Conservation (phyloP, 2,888 invertebrate genomes). For the Drosophila nr. medialis region DNA sequence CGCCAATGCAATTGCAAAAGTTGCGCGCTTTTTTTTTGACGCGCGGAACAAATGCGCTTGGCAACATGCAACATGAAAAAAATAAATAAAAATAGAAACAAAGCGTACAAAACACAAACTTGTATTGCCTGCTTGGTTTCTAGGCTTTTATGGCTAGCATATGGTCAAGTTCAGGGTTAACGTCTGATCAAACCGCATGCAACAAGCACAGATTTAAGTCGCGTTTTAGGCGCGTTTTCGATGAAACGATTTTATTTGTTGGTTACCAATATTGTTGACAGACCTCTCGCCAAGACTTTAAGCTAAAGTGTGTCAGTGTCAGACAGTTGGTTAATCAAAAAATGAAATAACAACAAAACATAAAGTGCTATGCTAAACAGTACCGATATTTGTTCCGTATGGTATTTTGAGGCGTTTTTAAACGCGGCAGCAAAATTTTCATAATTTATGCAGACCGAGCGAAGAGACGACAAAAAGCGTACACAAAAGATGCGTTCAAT, state of each 20-base stretch:
- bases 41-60: conserved; percentile 13
- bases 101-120: conserved; percentile 30
- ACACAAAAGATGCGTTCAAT: conserved; percentile 31
- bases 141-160: conserved; percentile 41
- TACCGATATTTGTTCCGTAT: conserved; percentile 49
- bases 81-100: too few species aligned
- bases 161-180: conserved; percentile 70
- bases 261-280: conserved; percentile 9
- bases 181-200: conserved; percentile 25
- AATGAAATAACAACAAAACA: conserved; percentile 41
- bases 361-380: conserved; percentile 73
- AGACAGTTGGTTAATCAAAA: conserved; percentile 46
- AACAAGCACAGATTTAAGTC: conserved; percentile 9
- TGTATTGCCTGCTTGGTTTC: conserved; percentile 32
- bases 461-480: conserved; percentile 22
- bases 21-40: conserved; percentile 34
- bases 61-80: conserved; percentile 16
- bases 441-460: conserved; percentile 61
- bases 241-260: conserved; percentile 2
- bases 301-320: conserved; percentile 67
- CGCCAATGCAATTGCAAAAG: conserved; percentile 27
- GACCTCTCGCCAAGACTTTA: conserved; percentile 44
- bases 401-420: conserved; percentile 28
- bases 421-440: conserved; percentile 37
- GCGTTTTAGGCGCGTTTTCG: conserved; percentile 30